A percentile compares a stretch with the other conserved stretches of the same genome.
phyloP scores from a whole-genome alignment of 1,140 invertebrate species.

The Saccostrea cuccullata region DNA sequence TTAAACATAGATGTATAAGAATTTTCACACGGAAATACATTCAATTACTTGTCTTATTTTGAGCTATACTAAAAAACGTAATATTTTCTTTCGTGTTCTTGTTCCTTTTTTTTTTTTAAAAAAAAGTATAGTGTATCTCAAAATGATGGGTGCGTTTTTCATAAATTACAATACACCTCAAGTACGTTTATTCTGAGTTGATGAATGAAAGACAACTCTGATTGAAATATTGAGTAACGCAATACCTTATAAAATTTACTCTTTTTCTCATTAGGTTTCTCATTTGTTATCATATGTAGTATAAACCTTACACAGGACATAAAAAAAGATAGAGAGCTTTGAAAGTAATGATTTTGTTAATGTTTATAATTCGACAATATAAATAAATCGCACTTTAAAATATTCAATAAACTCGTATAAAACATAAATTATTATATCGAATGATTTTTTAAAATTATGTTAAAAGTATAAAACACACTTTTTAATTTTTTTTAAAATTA shows the following conservation, averaged over 20 bases:
- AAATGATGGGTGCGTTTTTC: too few species aligned
- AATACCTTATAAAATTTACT: too few species aligned
- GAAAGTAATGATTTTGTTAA: slow-evolving; percentile 4
- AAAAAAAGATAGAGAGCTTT: slow-evolving; percentile 8
- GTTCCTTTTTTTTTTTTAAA: not conserved
- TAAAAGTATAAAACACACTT: too few species aligned
- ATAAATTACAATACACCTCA: too few species aligned
- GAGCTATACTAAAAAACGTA: not conserved
- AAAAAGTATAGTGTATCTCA: not conserved
- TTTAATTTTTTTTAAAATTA: too few species aligned
- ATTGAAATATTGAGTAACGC: not conserved
- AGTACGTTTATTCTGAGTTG: not conserved
- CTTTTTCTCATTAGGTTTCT: too few species aligned
- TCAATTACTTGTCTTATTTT: not conserved
- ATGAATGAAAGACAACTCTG: slow-evolving; percentile 4
- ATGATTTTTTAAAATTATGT: too few species aligned
- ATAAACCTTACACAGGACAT: too few species aligned
- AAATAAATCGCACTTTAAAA: not conserved
- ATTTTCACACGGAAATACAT: not conserved
- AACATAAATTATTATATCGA: too few species aligned
- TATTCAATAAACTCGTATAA: not conserved
- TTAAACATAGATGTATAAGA: too few species aligned
- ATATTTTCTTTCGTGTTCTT: not conserved
- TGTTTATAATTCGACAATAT: not conserved
- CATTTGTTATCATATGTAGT: too few species aligned